Base-by-base conservation (phyloP, 2,888 invertebrate species). In the Ypsolopha scabrella region DNA sequence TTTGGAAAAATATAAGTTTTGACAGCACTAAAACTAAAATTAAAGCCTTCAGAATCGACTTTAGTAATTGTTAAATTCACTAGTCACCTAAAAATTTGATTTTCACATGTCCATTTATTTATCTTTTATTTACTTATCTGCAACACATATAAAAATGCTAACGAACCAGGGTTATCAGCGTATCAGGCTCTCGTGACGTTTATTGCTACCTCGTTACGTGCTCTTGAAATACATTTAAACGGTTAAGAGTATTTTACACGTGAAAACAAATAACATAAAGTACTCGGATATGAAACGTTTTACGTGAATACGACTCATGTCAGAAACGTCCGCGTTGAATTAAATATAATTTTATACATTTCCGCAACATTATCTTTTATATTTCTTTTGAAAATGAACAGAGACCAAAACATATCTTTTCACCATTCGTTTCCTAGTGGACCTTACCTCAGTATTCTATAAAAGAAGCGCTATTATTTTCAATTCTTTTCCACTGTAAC, bases 181-280 rank as follows among this genome's bases (percentile, higher is more conserved):
- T 58, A 64, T 65, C 64, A 60, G 64, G 60, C 60, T 60, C 57
- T 57, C 58, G 56, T 60, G 66, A 67, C 64, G 56, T 67, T 70
- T 66, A 69, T 63, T 55, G 67, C 75, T 73, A 70, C 79, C 73
- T 67, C 60, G 69, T 75, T 79, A 80, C 79, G 72, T 72, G n/a
- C 56, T 50, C 52, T 53, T 51, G 53, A 48, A 8, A 33, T 46
- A 8, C 10, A 38, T 10, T 14, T 36, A 48, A 10, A 36, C 48
- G 38, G 38, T 13, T 14, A 9, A 13, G n/a, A 48, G 38, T 48
- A 11, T 11, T 48, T 48, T 38, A 48, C 37, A 13, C 36, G 7
- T 11, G 37, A 34, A 24, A 24, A 24, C 2, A 24, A 48, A 36
- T 37, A 37, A 10, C 36, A 36, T 36, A 48, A 48, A 38, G 37